Conservation (phyloP, 2,797 vertebrate genomes). For the Knipowitschia caucasica region DNA sequence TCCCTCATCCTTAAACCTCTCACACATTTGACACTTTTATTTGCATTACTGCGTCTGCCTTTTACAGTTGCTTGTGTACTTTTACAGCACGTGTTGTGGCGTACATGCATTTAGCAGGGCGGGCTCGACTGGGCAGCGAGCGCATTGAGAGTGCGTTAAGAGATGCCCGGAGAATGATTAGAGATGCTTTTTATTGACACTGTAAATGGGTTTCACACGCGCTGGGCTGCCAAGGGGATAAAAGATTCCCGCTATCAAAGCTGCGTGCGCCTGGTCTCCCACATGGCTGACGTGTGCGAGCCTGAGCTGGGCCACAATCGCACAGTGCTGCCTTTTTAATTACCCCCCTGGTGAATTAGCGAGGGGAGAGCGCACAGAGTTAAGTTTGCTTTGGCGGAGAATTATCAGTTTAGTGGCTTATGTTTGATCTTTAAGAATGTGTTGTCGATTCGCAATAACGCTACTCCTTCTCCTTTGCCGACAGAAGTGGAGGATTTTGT, state of each 20-base stretch:
- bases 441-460: conserved; percentile 55
- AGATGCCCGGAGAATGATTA: conserved; percentile 69
- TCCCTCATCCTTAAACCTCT: not conserved
- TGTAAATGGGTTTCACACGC: conserved; percentile 71
- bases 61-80: no score
- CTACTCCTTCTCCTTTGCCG: conserved; percentile 24
- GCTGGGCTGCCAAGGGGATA: conserved; percentile 63
- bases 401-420: conserved; percentile 58
- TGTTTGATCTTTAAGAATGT: conserved; percentile 65
- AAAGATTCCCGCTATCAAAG: conserved; percentile 62
- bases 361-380: conserved; percentile 38
- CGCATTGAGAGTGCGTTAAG: conserved; percentile 57
- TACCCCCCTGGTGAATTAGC: conserved; percentile 66
- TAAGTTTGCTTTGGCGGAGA: conserved; percentile 55
- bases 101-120: conserved; percentile 24
- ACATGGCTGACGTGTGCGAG: conserved; percentile 32
- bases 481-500: no score
- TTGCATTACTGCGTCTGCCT: conserved; percentile 15
- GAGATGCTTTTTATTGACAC: conserved; percentile 77
- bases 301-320: conserved; percentile 44
- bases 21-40: conserved; percentile 19
- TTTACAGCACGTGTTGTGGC: conserved; percentile 24
- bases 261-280: conserved; percentile 59
- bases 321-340: conserved; percentile 61
- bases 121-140: conserved; percentile 53